These are phyloP conservation scores for Branchinecta sandiegonensis DNA, from an alignment of 2,888 invertebrate species.

Conservation along the genomic window DNA sequence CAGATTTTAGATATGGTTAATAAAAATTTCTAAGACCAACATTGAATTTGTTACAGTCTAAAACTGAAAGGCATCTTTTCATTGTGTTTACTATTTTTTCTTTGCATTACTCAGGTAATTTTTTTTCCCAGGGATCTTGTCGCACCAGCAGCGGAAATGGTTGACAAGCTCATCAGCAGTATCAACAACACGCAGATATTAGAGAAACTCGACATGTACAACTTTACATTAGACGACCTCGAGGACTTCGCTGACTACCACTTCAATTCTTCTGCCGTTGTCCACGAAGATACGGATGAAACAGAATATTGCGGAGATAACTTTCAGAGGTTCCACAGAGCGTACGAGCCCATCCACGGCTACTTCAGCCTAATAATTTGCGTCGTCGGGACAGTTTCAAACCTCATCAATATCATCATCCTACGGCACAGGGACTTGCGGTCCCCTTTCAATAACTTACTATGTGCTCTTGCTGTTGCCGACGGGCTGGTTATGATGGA, in stretches of 20 bases:
- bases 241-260: background rate
- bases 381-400: conserved; percentile 74
- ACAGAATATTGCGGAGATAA: too few species aligned
- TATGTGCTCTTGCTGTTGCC: conserved; percentile 76
- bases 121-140: too few species aligned
- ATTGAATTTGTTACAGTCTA: too few species aligned
- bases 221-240: background rate
- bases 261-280: too few species aligned
- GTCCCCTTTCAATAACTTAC: conserved; percentile 77
- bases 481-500: conserved; percentile 85
- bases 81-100: too few species aligned
- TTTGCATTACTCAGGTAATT: too few species aligned
- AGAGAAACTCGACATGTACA: background rate
- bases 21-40: too few species aligned
- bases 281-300: too few species aligned
- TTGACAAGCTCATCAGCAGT: too few species aligned
- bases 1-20: too few species aligned
- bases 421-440: conserved; percentile 76
- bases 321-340: background rate
- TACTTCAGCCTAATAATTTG: conserved; percentile 73
- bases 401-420: conserved; percentile 79
- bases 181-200: background rate
- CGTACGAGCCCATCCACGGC: conserved; percentile 49
- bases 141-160: too few species aligned
- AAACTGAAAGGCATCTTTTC: too few species aligned